Evolutionary conservation across 92 coral and sea anemone genomes (phyloP).

Genomic region (Parazoanthus swiftii): DNA sequence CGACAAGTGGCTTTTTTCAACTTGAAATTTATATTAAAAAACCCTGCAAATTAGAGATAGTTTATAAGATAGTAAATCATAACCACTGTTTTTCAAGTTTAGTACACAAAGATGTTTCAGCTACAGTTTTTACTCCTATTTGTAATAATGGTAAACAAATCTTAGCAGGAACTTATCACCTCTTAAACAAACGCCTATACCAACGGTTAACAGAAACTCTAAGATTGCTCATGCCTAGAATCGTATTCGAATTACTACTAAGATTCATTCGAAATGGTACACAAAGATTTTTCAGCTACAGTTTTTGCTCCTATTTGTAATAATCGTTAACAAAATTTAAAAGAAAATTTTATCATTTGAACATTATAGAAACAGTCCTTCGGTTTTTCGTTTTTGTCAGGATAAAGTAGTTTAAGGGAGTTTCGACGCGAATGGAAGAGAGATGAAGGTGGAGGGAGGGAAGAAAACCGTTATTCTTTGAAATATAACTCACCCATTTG

Average conservation of each 20-base stretch:
- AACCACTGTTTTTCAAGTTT: not conserved
- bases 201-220: conserved; percentile 4
- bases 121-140: not conserved
- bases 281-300: not conserved
- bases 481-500: not conserved
- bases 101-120: not conserved
- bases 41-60: not conserved
- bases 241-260: not conserved
- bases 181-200: not conserved
- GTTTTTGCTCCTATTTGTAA: conserved; percentile 6
- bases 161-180: not conserved
- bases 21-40: not conserved
- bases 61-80: not conserved
- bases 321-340: not conserved
- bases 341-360: not conserved
- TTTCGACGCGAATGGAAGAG: conserved; percentile 5
- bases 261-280: not conserved
- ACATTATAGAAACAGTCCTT: not conserved
- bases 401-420: conserved; percentile 3
- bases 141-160: conserved; percentile 5
- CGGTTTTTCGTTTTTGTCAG: not conserved
- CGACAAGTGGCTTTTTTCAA: not conserved
- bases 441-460: not conserved
- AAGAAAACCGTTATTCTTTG: not conserved
- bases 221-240: conserved; percentile 3